phyloP scores from a whole-genome alignment of 1,140 invertebrate genomes.

The Drosophila setifemur region DNA sequence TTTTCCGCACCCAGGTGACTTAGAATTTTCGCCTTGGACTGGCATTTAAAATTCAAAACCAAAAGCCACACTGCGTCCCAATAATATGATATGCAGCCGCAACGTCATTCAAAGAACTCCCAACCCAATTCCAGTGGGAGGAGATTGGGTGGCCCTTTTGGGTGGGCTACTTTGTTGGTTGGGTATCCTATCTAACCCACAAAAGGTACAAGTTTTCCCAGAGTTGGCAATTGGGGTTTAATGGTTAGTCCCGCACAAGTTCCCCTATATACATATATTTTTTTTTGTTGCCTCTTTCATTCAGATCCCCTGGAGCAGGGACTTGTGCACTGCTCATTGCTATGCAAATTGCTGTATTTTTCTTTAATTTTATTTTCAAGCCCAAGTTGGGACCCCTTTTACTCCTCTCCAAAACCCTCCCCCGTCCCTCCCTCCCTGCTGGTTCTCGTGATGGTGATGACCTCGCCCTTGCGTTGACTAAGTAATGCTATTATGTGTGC shows the following conservation, averaged over 20 bases:
- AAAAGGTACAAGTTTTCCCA: slow-evolving; percentile 50
- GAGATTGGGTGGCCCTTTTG: background rate
- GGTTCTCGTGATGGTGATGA: background rate
- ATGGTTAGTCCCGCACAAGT: slow-evolving; percentile 33
- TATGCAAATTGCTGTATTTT: slow-evolving; percentile 77
- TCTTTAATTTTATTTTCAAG: slow-evolving; percentile 72
- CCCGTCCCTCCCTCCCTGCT: background rate
- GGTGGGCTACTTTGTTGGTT: background rate
- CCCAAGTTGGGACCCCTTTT: slow-evolving; percentile 10
- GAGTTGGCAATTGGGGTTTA: slow-evolving; percentile 47
- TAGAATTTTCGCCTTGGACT: slow-evolving; percentile 31
- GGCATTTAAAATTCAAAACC: slow-evolving; percentile 38
- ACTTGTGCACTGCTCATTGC: slow-evolving; percentile 48
- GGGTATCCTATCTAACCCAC: background rate
- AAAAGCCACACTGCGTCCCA: slow-evolving; percentile 42
- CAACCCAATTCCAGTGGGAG: background rate
- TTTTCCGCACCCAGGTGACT: slow-evolving; percentile 20
- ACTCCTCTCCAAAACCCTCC: too few relatives aligned
- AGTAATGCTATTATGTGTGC: slow-evolving; percentile 50
- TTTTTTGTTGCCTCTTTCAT: background rate
- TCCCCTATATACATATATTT: too few relatives aligned
- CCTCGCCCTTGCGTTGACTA: slow-evolving; percentile 29
- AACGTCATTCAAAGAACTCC: slow-evolving; percentile 23
- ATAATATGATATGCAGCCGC: slow-evolving; percentile 49
- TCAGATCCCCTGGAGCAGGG: background rate